Percentiles rank a stretch among this genome's conserved stretches.
phyloP scores from a whole-genome alignment of 1,140 invertebrate genomes.

The Acromyrmex charruanus region DNA sequence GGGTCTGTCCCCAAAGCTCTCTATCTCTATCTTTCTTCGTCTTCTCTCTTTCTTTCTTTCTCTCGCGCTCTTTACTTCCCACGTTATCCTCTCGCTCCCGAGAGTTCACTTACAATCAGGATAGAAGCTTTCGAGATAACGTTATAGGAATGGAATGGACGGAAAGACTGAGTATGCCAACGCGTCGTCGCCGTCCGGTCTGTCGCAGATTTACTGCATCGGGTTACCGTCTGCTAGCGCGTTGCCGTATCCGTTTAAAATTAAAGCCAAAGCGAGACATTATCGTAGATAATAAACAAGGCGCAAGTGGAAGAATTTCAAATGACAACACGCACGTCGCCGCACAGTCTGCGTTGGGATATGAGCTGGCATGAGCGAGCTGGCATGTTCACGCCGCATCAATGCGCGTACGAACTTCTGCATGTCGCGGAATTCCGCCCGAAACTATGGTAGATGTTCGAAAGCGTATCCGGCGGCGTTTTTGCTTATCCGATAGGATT shows the following conservation, averaged over 20 bases:
- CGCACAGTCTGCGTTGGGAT: conserved; percentile 1
- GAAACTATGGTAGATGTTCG: conserved; percentile 59
- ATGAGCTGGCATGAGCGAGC: not conserved
- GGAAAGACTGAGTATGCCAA: conserved; percentile 65
- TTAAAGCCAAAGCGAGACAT: conserved; percentile 41
- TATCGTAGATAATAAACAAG: conserved; percentile 25
- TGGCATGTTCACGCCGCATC: not conserved
- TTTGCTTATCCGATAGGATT: conserved; percentile 55
- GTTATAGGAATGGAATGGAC: conserved; percentile 23
- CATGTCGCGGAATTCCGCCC: conserved; percentile 47
- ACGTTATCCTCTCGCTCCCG: not conserved
- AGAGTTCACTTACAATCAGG: conserved; percentile 61
- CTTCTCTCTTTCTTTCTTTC: conserved; percentile 6
- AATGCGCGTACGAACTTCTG: conserved; percentile 16
- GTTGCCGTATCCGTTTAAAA: conserved; percentile 34
- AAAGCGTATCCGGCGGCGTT: conserved; percentile 47
- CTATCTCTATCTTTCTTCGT: conserved; percentile 9
- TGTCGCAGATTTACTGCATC: conserved; percentile 46
- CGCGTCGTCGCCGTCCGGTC: conserved; percentile 65
- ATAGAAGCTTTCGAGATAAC: conserved; percentile 47
- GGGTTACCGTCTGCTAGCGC: conserved; percentile 23
- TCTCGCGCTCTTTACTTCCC: conserved; percentile 3
- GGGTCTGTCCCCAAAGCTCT: conserved; percentile 23
- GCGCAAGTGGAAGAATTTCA: conserved; percentile 42
- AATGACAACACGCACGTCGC: not conserved